These are phyloP conservation scores for Cordilura impudica DNA, from an alignment of 2,888 invertebrate species.

Conservation along the genomic window DNA sequence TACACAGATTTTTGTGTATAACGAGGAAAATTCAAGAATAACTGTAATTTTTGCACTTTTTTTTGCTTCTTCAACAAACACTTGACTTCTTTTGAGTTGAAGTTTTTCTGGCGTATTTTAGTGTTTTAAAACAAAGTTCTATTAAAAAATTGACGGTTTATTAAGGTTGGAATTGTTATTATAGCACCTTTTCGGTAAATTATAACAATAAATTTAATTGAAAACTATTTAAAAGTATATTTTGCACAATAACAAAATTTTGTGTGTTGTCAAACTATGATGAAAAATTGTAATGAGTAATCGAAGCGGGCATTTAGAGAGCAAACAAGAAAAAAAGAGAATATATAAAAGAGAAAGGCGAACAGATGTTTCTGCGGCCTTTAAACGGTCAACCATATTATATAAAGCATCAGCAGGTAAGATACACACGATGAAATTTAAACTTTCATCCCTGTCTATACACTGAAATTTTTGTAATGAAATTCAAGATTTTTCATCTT, in stretches of 20 bases:
- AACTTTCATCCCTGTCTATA: too few relatives aligned
- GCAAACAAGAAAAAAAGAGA: not conserved
- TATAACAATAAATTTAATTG: not conserved
- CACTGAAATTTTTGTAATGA: too few relatives aligned
- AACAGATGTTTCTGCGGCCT: constrained; percentile 25
- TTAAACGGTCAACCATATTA: too few relatives aligned
- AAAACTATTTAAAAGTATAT: constrained; percentile 23
- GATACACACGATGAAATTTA: too few relatives aligned
- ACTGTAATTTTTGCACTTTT: constrained; percentile 31
- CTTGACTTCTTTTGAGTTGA: constrained; percentile 16
- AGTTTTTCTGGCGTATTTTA: not conserved
- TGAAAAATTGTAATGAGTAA: constrained; percentile 46
- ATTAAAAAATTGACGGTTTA: constrained; percentile 52
- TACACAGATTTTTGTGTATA: constrained; percentile 61
- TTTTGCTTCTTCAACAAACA: not conserved
- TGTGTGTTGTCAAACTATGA: constrained; percentile 9
- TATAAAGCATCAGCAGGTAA: too few relatives aligned
- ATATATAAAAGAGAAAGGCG: not conserved
- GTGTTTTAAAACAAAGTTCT: not conserved
- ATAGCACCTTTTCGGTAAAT: constrained; percentile 30
- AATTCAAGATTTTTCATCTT: too few relatives aligned
- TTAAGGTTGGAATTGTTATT: constrained; percentile 53
- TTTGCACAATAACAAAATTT: constrained; percentile 32
- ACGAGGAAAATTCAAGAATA: constrained; percentile 38
- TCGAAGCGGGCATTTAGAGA: constrained; percentile 2